These are phyloP conservation scores for Orchesella cincta DNA, from an alignment of 1,140 invertebrate species.

Conservation along the genomic window DNA sequence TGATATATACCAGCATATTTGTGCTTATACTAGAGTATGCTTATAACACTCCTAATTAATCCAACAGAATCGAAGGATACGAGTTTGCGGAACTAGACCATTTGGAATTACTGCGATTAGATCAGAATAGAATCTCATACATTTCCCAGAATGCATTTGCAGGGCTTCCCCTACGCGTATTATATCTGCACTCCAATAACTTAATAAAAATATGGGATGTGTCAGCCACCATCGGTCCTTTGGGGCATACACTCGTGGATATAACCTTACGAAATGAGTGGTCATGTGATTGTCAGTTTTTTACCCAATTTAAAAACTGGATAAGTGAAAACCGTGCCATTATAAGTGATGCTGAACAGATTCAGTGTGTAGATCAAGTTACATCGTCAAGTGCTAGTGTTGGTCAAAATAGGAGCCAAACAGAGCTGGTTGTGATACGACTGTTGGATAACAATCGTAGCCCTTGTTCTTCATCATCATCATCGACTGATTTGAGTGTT, in stretches of 20 bases:
- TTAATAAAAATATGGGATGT: slow-evolving; percentile 75
- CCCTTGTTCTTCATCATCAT: slow-evolving; percentile 28
- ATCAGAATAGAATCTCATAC: slow-evolving; percentile 68
- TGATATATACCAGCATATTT: too few relatives aligned
- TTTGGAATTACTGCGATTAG: slow-evolving; percentile 66
- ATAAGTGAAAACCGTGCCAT: slow-evolving; percentile 56
- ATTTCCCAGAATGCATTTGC: slow-evolving; percentile 81
- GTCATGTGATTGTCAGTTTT: slow-evolving; percentile 84
- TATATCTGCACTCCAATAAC: slow-evolving; percentile 63
- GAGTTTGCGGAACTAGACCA: slow-evolving; percentile 76
- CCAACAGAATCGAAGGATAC: slow-evolving; percentile 76
- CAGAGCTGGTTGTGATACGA: slow-evolving; percentile 45
- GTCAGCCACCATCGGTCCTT: slow-evolving; percentile 54
- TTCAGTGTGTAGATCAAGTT: slow-evolving; percentile 49
- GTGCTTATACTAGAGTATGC: too few relatives aligned
- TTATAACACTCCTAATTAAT: too few relatives aligned
- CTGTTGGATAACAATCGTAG: slow-evolving; percentile 46
- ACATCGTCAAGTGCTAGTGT: neutral
- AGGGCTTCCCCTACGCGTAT: slow-evolving; percentile 61
- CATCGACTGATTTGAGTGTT: slow-evolving; percentile 45
- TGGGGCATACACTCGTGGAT: slow-evolving; percentile 65
- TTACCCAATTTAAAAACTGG: slow-evolving; percentile 77
- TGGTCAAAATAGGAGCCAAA: slow-evolving; percentile 31
- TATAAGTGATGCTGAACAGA: slow-evolving; percentile 43
- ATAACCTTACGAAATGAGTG: slow-evolving; percentile 79